Base-by-base conservation (phyloP, 1,140 invertebrate genomes). In the Neodiprion virginianus region DNA sequence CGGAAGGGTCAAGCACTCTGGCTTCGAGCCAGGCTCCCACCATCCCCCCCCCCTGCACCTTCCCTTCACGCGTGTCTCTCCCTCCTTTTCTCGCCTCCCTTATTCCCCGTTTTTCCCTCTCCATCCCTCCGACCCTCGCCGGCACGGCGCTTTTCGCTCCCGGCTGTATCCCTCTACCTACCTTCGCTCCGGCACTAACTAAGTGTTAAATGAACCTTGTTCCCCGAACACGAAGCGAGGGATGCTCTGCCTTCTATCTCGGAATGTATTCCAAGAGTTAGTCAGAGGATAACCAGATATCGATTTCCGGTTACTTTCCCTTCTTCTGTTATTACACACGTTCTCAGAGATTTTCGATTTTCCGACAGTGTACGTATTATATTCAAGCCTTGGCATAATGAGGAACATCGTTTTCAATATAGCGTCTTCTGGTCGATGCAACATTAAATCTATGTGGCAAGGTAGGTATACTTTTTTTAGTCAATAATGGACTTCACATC, bases 1-100 rank as follows among this genome's bases (percentile, higher is more conserved):
- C 73, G 79, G 78, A 83, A 81, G 80, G 82, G 82, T 83, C 80
- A 83, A 83, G 80, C 80, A 77, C 72, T 77, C 75, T 78, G 77
- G 76, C 77, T 77, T 77, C 71, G 21, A 73, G 79, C 80, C 80
- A 80, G 78, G 78, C 72, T 21, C 17, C 17, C 17, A 21, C 17
- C 17, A 21, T 21, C 17, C 17, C 76, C 72, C 77, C 76, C 74
- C 75, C 77, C 75, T 81, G 53, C 70, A 77, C 72, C 67, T 74
- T 70, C 70, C 28, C 28, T 40, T 5, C 28, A 40, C 28, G 5
- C 28, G 28, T 40, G 28, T 40, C 28, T 53, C 73, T 72, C 76
- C 70, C 68, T 50, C 53, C 48, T 73, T 76, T 75, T 72, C 73
- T 17, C 53, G 71, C 67, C 71, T 67, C 74, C 71, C 72, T 74